A percentile compares a stretch with the other conserved stretches of the same genome.
Conservation (phyloP, 1,140 invertebrate species). For the Odontomachus brunneus region DNA sequence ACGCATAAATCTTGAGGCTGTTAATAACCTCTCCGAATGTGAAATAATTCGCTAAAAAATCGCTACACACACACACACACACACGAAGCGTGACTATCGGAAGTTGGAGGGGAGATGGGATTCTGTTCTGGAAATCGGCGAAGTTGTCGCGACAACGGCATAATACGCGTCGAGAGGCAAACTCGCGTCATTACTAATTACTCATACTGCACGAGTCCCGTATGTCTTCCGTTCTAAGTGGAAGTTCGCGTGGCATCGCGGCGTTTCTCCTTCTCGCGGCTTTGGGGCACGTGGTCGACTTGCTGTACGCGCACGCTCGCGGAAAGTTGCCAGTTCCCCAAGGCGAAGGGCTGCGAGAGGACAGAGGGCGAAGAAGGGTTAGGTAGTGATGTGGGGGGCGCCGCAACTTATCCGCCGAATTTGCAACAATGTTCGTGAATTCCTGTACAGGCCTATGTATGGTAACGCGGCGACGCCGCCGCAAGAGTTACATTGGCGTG, state of each 20-base stretch:
- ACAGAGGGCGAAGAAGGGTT: too few species aligned
- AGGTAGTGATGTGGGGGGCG: too few species aligned
- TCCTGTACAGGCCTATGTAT: conserved; percentile 27
- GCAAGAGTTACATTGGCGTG: conserved; percentile 27
- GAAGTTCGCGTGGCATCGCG: conserved; percentile 28
- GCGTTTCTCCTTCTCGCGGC: conserved; percentile 21
- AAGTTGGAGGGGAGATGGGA: too few species aligned
- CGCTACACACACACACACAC: too few species aligned
- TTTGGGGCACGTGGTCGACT: conserved; percentile 18
- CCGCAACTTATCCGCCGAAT: conserved; percentile 51
- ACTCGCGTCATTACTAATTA: neutral
- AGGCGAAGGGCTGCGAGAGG: too few species aligned
- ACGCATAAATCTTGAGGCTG: too few species aligned
- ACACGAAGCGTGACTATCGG: too few species aligned
- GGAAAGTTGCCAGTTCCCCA: conserved; percentile 44
- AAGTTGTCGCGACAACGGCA: too few species aligned
- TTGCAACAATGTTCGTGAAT: conserved; percentile 58
- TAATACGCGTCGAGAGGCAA: neutral
- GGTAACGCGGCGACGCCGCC: neutral
- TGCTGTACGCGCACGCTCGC: conserved; percentile 2
- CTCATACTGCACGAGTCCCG: neutral
- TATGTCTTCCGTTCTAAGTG: conserved; percentile 26
- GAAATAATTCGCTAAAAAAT: too few species aligned
- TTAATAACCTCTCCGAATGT: too few species aligned
- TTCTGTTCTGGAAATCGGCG: too few species aligned